Conservation (phyloP, 2,888 invertebrate species). For the Himalopsyche tibetana region DNA sequence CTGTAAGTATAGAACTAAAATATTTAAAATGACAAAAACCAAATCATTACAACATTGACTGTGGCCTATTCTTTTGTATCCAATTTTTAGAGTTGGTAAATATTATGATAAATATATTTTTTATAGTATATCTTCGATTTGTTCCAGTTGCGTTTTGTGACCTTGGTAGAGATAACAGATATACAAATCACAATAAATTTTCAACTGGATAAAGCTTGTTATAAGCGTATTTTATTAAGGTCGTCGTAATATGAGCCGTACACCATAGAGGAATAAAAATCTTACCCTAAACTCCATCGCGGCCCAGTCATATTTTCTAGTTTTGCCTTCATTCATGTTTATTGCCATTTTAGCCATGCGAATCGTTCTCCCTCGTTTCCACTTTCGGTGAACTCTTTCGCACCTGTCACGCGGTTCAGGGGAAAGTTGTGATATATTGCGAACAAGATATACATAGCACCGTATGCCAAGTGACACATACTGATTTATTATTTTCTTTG, state of each 20-base stretch:
- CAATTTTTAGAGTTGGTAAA: too few species aligned
- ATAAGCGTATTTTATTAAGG: neutral
- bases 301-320: constrained; percentile 21
- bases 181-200: neutral
- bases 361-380: constrained; percentile 7
- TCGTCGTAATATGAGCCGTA: constrained; percentile 7
- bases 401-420: constrained; percentile 32
- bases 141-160: too few species aligned
- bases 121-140: too few species aligned
- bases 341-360: constrained; percentile 27
- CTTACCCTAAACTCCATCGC: neutral
- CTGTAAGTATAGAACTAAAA: too few species aligned
- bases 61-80: too few species aligned
- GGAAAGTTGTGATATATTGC: constrained; percentile 34
- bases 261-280: constrained; percentile 21
- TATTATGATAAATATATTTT: too few species aligned
- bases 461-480: constrained; percentile 28
- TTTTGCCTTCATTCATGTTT: constrained; percentile 41
- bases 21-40: too few species aligned
- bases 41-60: too few species aligned
- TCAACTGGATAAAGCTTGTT: constrained; percentile 14
- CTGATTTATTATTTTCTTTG: constrained; percentile 3
- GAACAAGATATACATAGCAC: constrained; percentile 23
- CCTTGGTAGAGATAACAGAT: too few species aligned
- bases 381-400: constrained; percentile 17